phyloP scores from a whole-genome alignment of 2,888 invertebrate species.

The Mycogona germanica region DNA sequence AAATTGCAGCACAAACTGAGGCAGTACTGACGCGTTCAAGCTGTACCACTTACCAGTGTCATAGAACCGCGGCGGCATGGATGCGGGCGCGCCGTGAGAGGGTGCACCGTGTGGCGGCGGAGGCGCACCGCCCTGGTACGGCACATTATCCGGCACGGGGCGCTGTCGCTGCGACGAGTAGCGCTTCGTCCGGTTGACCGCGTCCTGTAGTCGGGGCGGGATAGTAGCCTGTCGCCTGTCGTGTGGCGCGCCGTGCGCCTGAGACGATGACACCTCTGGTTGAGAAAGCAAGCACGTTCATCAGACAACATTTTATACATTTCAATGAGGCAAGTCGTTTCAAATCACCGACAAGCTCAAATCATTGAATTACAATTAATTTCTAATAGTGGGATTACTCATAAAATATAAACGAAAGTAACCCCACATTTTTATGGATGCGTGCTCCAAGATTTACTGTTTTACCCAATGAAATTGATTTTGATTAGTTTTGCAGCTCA shows the following conservation, averaged over 20 bases:
- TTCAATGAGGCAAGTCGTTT: too few relatives aligned
- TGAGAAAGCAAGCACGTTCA: too few relatives aligned
- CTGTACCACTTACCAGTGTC: constrained; percentile 16
- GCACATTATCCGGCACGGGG: constrained; percentile 28
- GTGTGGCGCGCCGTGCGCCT: constrained; percentile 28
- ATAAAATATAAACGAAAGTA: too few relatives aligned
- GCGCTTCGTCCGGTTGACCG: constrained; percentile 45
- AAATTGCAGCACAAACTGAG: background rate
- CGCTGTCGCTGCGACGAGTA: constrained; percentile 54
- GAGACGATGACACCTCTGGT: constrained; percentile 5
- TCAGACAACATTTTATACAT: too few relatives aligned
- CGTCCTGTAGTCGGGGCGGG: constrained; percentile 27
- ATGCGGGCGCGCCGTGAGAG: too few relatives aligned
- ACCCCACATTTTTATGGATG: too few relatives aligned
- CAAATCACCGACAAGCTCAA: too few relatives aligned
- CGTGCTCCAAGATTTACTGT: too few relatives aligned
- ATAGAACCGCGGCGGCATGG: constrained; percentile 19
- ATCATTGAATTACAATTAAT: too few relatives aligned
- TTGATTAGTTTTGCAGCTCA: too few relatives aligned
- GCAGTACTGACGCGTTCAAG: background rate
- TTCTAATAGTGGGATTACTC: too few relatives aligned
- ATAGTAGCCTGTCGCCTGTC: constrained; percentile 31
- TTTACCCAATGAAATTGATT: too few relatives aligned
- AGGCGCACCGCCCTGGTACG: constrained; percentile 14
- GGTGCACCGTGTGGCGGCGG: constrained; percentile 7